Percentiles rank a stretch among this genome's conserved stretches.
Conservation (phyloP, 2,113 vertebrate species). For the Catharus fuscescens region DNA sequence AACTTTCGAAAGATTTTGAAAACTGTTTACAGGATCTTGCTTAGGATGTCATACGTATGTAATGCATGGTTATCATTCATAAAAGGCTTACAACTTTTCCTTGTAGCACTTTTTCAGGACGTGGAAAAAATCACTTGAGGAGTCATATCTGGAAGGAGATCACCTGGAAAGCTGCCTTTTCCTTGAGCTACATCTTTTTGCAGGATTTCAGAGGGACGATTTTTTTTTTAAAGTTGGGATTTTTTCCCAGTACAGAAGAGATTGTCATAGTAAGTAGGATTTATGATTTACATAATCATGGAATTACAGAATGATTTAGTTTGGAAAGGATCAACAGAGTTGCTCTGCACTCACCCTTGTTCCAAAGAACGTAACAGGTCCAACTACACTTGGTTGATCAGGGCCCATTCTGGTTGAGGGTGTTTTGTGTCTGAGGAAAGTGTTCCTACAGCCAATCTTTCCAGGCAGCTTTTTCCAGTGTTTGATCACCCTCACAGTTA, state of each 20-base stretch:
- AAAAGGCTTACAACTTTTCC: neutral
- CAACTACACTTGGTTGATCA: neutral
- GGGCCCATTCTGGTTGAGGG: neutral
- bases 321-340: neutral
- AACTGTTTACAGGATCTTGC: neutral
- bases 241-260: neutral
- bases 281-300: neutral
- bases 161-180: neutral
- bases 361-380: neutral
- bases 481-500: neutral
- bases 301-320: neutral
- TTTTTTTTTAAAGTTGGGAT: fast-evolving
- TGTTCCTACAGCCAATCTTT: neutral
- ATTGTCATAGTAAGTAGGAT: neutral
- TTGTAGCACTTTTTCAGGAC: neutral
- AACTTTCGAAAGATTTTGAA: neutral
- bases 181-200: neutral
- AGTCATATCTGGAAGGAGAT: neutral
- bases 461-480: neutral
- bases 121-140: neutral
- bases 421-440: neutral
- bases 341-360: neutral
- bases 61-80: neutral
- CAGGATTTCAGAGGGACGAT: neutral
- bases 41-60: neutral